Evolutionary conservation across 2,888 invertebrate genomes (phyloP), one percentile per base, ranked within the genome.

Genomic region (Coenonympha arcania): DNA sequence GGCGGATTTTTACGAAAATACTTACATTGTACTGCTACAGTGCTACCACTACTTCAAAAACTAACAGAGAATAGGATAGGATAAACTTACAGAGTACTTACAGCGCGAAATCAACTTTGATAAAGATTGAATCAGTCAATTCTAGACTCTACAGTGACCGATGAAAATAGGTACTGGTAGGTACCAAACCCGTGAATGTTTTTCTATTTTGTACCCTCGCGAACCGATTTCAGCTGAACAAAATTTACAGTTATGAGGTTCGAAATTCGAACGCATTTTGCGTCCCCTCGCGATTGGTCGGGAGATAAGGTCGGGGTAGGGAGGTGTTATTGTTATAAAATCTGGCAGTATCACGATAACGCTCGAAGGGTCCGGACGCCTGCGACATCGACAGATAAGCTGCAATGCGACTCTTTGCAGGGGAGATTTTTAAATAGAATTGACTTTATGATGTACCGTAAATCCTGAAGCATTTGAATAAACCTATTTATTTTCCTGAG

Each of bases 311-410:
- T 57, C 16, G 49, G 57, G 55, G 62, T 56, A 60, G 65, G 67
- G 65, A 66, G 69, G 68, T 69, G 69, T 69, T 72, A 77, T 81
- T 82, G 82, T 83, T 78, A 71, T 72, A 66, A 70, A 76, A 81
- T 79, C 79, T 77, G 77, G 64, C 76, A 80, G 79, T 81, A 71
- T 78, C 73, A 62, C 65, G 83, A 83, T 83, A 83, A 72, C 73
- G 59, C 55, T 54, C 58, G 71, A 66, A 76, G 81, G 83, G 83
- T 76, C 76, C 68, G 73, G 78, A 74, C 74, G 75, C 65, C 74
- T 75, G 73, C 73, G 61, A 64, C 65, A 61, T 65, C 69, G 73
- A 69, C 65, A 79, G 84, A 85, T 85, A 84, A 85, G 76, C 63
- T 50, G 61, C 75, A 73, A 79, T 76, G 73, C 69, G 65, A 59